Conservation (phyloP, 2,888 invertebrate genomes). For the Electrophaes corylata region DNA sequence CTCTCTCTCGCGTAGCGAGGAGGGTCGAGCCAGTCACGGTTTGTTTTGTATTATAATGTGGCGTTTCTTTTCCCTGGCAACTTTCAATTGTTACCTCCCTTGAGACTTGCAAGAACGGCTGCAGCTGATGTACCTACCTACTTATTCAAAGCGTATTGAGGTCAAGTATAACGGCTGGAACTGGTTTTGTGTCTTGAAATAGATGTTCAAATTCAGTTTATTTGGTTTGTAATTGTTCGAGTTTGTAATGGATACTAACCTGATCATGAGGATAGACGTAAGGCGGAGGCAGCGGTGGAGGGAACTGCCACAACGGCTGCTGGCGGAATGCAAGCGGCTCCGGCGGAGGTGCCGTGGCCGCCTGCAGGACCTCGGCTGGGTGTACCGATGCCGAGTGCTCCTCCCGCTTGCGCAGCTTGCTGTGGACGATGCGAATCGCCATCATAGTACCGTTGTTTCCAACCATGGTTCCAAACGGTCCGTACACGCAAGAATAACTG, state of each 20-base stretch:
- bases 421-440: constrained; percentile 95
- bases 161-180: constrained; percentile 74
- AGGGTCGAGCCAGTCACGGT: constrained; percentile 75
- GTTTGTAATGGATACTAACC: constrained; percentile 82
- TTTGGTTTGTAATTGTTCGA: constrained; percentile 24
- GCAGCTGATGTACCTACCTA: constrained; percentile 52
- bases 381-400: constrained; percentile 89
- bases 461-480: constrained; percentile 87
- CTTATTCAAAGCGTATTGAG: constrained; percentile 63
- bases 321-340: constrained; percentile 87
- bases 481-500: constrained; percentile 76
- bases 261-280: constrained; percentile 91
- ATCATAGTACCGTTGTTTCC: constrained; percentile 94
- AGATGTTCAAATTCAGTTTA: constrained; percentile 43
- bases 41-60: constrained; percentile 66
- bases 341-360: constrained; percentile 75
- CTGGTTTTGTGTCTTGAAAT: constrained; percentile 62
- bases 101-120: constrained; percentile 50
- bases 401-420: constrained; percentile 94
- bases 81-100: constrained; percentile 62
- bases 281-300: constrained; percentile 91
- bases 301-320: constrained; percentile 93
- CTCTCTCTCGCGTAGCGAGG: constrained; percentile 77
- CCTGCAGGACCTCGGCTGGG: constrained; percentile 87
- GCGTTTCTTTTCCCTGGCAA: constrained; percentile 57